A percentile compares a stretch with the other conserved stretches of the same genome.
Evolutionary conservation across 2,113 vertebrate species (phyloP).

Genomic region (Daboia siamensis): DNA sequence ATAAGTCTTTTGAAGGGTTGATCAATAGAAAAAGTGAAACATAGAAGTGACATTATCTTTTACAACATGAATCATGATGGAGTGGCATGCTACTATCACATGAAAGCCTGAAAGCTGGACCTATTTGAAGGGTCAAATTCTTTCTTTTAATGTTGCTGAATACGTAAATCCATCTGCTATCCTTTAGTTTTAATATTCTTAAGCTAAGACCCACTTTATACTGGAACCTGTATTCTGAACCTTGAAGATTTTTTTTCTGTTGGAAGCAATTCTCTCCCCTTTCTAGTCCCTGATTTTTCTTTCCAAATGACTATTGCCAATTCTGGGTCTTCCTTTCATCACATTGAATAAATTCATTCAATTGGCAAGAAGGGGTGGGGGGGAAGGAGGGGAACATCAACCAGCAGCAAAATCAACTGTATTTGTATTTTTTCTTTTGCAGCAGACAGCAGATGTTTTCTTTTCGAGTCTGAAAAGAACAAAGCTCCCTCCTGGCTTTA

Average conservation of each 20-base stretch:
- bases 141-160: neutral
- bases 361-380: neutral
- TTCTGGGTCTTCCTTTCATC: neutral
- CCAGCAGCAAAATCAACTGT: constrained; percentile 14
- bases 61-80: neutral
- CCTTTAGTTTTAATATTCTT: neutral
- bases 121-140: neutral
- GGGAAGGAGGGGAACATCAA: neutral
- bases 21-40: neutral
- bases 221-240: neutral
- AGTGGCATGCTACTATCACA: neutral
- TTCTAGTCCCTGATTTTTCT: neutral
- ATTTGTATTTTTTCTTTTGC: constrained; percentile 47
- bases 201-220: neutral
- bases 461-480: constrained; percentile 63
- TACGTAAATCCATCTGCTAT: neutral
- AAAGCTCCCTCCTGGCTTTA: constrained; percentile 74
- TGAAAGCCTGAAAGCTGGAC: neutral
- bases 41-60: neutral
- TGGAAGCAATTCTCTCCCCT: neutral
- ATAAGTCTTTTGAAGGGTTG: neutral
- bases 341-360: neutral
- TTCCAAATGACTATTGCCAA: neutral
- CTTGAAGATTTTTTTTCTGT: neutral
- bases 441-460: constrained; percentile 65